Evolutionary conservation across 2,113 vertebrate genomes (phyloP).

Genomic region (Pelobates fuscus): DNA sequence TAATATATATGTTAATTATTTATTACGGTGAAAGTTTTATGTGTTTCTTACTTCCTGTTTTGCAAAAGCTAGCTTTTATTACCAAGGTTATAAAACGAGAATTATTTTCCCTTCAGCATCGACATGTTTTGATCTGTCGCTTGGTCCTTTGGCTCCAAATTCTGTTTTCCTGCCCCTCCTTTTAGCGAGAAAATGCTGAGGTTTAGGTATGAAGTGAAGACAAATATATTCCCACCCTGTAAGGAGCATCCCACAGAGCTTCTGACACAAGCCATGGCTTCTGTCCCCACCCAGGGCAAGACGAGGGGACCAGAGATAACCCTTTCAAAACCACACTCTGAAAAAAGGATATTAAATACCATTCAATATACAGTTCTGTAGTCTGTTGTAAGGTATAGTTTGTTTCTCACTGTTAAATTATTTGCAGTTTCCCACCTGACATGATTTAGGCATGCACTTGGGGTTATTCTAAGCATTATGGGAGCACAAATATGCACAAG

Average conservation of each 20-base stretch:
- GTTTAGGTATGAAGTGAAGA: constrained; percentile 48
- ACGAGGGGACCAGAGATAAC: constrained; percentile 13
- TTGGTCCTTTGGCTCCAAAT: constrained; percentile 46
- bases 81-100: constrained; percentile 47
- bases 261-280: constrained; percentile 40
- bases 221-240: constrained; percentile 48
- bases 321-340: background rate
- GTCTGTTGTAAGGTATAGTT: too few species aligned
- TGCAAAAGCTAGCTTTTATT: constrained; percentile 39
- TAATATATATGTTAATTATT: constrained; percentile 32
- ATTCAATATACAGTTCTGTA: too few species aligned
- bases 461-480: too few species aligned
- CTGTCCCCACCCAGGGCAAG: constrained; percentile 40
- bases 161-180: constrained; percentile 49
- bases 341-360: background rate
- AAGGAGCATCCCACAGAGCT: constrained; percentile 40
- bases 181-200: constrained; percentile 47
- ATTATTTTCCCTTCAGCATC: constrained; percentile 49
- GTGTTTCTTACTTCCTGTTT: constrained; percentile 36
- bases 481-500: too few species aligned
- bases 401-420: too few species aligned
- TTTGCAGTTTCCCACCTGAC: too few species aligned
- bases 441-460: too few species aligned
- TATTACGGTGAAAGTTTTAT: constrained; percentile 29
- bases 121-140: constrained; percentile 41